Percentiles rank a stretch among this genome's conserved stretches.
phyloP scores from a whole-genome alignment of 2,797 vertebrate species.

The Sebastes minor region DNA sequence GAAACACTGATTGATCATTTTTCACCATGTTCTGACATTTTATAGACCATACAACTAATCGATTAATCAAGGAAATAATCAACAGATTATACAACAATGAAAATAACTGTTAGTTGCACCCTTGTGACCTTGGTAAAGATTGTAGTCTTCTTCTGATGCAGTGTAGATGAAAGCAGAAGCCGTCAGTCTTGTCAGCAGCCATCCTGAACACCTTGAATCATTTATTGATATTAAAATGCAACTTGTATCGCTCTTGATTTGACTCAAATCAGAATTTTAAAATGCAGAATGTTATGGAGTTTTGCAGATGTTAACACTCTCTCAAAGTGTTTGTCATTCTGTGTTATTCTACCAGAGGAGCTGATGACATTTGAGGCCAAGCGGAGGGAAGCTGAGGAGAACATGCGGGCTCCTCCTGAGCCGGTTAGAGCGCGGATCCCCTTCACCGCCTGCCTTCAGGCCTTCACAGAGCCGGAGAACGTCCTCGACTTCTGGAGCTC shows the following conservation, averaged over 20 bases:
- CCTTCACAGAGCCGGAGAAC: conserved; percentile 94
- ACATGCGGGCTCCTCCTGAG: conserved; percentile 87
- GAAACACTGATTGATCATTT: no score
- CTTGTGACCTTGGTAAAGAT: background rate
- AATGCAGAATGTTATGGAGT: background rate
- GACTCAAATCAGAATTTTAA: background rate
- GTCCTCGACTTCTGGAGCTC: conserved; percentile 99
- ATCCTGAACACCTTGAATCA: background rate
- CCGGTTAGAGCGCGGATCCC: conserved; percentile 93
- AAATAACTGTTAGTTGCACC: no score
- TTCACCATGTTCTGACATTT: no score
- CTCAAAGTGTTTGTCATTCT: background rate
- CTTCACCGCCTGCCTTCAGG: conserved; percentile 95
- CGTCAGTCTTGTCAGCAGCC: background rate
- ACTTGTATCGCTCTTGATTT: background rate
- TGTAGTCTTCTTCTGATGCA: background rate
- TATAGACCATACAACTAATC: no score
- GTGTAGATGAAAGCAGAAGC: background rate
- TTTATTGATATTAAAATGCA: background rate
- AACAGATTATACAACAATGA: no score
- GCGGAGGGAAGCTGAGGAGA: conserved; percentile 90
- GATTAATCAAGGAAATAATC: no score
- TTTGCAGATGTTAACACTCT: background rate
- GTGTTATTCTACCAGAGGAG: conserved; percentile 84
- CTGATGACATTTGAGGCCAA: conserved; percentile 91